Conservation (phyloP, 1,140 invertebrate species). For the Drosophila baimaii region DNA sequence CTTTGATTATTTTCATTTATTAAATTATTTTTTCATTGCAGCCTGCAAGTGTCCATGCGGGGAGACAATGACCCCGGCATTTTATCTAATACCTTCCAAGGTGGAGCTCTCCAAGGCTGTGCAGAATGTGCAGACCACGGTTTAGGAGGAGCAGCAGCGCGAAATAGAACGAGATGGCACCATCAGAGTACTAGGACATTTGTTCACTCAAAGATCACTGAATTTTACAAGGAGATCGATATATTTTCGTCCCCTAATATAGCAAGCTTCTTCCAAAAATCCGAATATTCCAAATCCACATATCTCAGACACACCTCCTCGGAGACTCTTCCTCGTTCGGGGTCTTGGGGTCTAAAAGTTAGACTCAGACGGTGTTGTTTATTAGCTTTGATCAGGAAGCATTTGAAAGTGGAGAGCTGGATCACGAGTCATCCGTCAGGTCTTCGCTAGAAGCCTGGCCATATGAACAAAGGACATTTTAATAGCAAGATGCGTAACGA, state of each 20-base stretch:
- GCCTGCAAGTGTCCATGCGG: slow-evolving; percentile 93
- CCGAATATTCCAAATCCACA: slow-evolving; percentile 5
- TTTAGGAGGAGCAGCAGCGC: slow-evolving; percentile 85
- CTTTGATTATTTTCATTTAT: neutral
- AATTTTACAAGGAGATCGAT: neutral
- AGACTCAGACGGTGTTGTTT: neutral
- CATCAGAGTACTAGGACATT: neutral
- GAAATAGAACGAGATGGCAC: slow-evolving; percentile 27
- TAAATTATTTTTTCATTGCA: slow-evolving; percentile 33
- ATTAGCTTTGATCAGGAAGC: neutral
- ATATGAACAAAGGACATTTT: too few species aligned
- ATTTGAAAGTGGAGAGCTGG: neutral
- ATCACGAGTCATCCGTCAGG: neutral
- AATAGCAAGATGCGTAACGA: too few species aligned
- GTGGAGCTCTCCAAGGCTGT: slow-evolving; percentile 94
- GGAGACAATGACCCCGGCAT: slow-evolving; percentile 92
- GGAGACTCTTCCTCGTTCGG: too few species aligned
- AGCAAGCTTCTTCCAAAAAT: slow-evolving; percentile 5
- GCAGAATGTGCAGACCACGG: slow-evolving; percentile 93
- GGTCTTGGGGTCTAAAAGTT: too few species aligned
- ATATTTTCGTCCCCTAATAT: neutral
- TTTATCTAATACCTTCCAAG: slow-evolving; percentile 93
- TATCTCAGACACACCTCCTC: slow-evolving; percentile 13
- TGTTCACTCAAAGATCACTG: slow-evolving; percentile 1
- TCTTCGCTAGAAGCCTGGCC: too few species aligned